phyloP scores from a whole-genome alignment of 2,888 invertebrate genomes.

The Euproctis similis region DNA sequence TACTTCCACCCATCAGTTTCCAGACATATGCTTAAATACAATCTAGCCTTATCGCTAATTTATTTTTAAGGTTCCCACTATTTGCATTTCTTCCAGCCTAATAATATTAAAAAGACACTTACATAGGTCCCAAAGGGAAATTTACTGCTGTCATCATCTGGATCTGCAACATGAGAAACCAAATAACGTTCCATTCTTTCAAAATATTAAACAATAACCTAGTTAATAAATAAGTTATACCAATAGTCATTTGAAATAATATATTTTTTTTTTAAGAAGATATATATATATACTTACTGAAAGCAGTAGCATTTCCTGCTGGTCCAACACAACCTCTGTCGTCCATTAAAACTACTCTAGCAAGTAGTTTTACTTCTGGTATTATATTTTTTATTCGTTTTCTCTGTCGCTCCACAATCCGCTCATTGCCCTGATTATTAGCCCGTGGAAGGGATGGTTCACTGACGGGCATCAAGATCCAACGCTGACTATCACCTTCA shows the following conservation, averaged over 20 bases:
- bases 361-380: slow-evolving; percentile 47
- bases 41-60: too few relatives aligned
- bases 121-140: slow-evolving; percentile 42
- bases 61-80: too few relatives aligned
- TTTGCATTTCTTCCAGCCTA: too few relatives aligned
- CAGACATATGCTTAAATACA: too few relatives aligned
- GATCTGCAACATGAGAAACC: slow-evolving; percentile 47
- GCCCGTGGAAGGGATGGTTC: slow-evolving; percentile 27
- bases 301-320: slow-evolving; percentile 55
- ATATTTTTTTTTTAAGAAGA: not conserved
- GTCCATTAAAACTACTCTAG: slow-evolving; percentile 52
- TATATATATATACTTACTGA: slow-evolving; percentile 35
- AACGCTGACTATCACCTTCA: slow-evolving; percentile 34
- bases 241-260: too few relatives aligned
- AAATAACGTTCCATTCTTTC: too few relatives aligned
- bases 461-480: slow-evolving; percentile 39
- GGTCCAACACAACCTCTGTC: slow-evolving; percentile 55
- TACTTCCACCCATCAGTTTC: too few relatives aligned
- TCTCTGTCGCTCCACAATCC: slow-evolving; percentile 13
- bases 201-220: not conserved
- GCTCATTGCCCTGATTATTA: slow-evolving; percentile 20
- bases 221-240: not conserved
- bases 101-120: too few relatives aligned
- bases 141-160: slow-evolving; percentile 27
- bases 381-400: slow-evolving; percentile 16